These are phyloP conservation scores for Polietes domitor DNA, from an alignment of 2,888 invertebrate genomes.

Conservation along the genomic window DNA sequence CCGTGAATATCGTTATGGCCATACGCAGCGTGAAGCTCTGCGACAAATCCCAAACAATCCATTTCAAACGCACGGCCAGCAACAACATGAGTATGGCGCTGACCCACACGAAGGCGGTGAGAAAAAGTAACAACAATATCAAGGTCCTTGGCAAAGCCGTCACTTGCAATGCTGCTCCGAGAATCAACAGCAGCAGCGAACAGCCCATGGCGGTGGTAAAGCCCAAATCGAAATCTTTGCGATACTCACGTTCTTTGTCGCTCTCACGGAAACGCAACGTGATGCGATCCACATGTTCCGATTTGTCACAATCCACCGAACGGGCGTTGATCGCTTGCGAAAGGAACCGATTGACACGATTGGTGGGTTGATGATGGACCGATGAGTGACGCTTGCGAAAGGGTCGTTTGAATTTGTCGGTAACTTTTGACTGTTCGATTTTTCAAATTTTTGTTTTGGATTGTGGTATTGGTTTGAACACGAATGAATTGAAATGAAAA, in stretches of 20 bases:
- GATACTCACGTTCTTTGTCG: constrained; percentile 93
- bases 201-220: constrained; percentile 92
- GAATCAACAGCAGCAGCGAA: constrained; percentile 87
- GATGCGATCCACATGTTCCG: constrained; percentile 91
- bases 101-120: constrained; percentile 95
- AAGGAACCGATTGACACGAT: constrained; percentile 95
- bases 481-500: constrained; percentile 22
- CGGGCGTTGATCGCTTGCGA: constrained; percentile 95
- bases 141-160: constrained; percentile 92
- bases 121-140: constrained; percentile 90
- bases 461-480: background rate
- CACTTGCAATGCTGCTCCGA: constrained; percentile 88
- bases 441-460: constrained; percentile 18
- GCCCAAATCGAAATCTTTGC: constrained; percentile 91
- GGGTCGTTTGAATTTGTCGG: constrained; percentile 93
- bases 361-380: constrained; percentile 93
- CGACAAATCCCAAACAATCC: constrained; percentile 93
- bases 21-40: constrained; percentile 91
- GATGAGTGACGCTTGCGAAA: constrained; percentile 93
- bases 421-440: constrained; percentile 88
- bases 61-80: constrained; percentile 90
- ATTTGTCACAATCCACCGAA: constrained; percentile 94
- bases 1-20: constrained; percentile 93
- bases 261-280: constrained; percentile 93
- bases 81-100: constrained; percentile 92